These are phyloP conservation scores for Chrysomallon squamiferum DNA, from an alignment of 1,140 invertebrate species.

Conservation along the genomic window DNA sequence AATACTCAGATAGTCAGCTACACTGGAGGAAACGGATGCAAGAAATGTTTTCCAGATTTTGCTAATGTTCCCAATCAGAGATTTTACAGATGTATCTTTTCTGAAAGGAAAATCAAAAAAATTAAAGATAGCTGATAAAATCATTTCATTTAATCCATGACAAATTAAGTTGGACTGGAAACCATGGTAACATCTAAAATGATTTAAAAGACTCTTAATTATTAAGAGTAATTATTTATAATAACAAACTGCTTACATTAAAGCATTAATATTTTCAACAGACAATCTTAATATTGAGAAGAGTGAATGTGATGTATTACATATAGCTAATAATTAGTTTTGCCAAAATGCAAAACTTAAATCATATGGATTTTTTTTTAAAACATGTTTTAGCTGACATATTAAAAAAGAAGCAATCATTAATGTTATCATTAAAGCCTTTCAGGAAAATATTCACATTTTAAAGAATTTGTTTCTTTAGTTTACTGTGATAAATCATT, in stretches of 20 bases:
- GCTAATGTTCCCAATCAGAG: conserved; percentile 36
- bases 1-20: conserved; percentile 53
- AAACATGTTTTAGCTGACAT: too few species aligned
- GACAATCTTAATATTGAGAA: too few species aligned
- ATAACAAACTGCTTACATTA: too few species aligned
- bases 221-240: not conserved
- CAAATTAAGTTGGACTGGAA: not conserved
- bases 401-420: too few species aligned
- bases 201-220: not conserved
- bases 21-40: conserved; percentile 41
- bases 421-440: too few species aligned
- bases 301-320: too few species aligned
- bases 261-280: too few species aligned
- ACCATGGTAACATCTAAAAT: not conserved
- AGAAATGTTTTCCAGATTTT: conserved; percentile 51
- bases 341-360: too few species aligned
- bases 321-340: too few species aligned
- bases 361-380: too few species aligned
- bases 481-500: not conserved
- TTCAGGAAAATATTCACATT: too few species aligned
- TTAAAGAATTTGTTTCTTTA: too few species aligned
- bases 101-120: not conserved
- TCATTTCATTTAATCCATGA: not conserved
- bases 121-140: not conserved
- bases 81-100: conserved; percentile 3